Evolutionary conservation across 2,113 vertebrate species (phyloP), one percentile per base, ranked within the genome.

Genomic region (Malurus elegans): DNA sequence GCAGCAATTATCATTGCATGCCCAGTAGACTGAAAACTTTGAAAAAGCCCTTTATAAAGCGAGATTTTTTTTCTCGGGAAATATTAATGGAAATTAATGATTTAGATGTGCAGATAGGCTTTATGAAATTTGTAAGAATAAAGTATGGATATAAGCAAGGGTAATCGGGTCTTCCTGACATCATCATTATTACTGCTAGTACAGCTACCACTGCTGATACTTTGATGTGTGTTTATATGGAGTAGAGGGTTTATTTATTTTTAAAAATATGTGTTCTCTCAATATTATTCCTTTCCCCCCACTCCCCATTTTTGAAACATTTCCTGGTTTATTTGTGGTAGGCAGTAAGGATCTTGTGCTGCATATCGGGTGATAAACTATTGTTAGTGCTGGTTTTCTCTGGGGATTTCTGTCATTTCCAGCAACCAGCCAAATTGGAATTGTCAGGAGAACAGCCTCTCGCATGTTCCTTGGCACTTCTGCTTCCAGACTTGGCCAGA

Each of bases 401-500:
- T 1, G 5, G 75, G 70, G 95, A 53, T 94, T 96, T 96, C 90
- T 95, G 87, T 90, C 62, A 83, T 71, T 96, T 95, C 79, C 94
- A 96, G 92, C 79, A 45, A 95, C 88, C 85, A 96, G 93, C 90
- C 94, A 97, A 96, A 96, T 92, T 70, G 51, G 93, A 95, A 96
- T 92, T 96, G 90, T 96, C 94, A 94, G 94, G 93, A 96, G 96
- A 96, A 88, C 95, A 97, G 95, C 94, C 90, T 95, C 92, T 95
- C 80, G 3, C 96, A 85, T 97, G 95, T 95, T 97, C 69, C 79
- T 93, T 96, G 96, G 93, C 95, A 86, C 75, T 97, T 92, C 88
- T 96, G 75, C 88, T 94, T 93, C 85, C 82, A 90, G 90, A 70
- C 75, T 96, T 95, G 94, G 93, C 79, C 56, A 65, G 60, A 51